Conservation (phyloP, 2,888 invertebrate species). For the Esperia sulphurella region DNA sequence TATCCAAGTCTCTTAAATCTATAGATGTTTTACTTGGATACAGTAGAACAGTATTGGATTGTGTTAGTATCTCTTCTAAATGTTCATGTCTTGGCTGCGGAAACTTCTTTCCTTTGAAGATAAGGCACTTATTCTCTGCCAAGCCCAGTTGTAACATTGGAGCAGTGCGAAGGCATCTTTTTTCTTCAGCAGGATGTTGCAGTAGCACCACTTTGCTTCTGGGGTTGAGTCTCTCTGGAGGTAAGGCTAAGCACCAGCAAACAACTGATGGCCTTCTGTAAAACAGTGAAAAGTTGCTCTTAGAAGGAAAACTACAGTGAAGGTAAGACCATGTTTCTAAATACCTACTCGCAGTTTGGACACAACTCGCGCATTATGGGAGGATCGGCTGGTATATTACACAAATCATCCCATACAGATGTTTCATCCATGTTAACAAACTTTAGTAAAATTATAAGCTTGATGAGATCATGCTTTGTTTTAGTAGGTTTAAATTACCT, state of each 20-base stretch:
- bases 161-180: slow-evolving; percentile 92
- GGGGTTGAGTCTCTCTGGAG: slow-evolving; percentile 83
- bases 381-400: slow-evolving; percentile 87
- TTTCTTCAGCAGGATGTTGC: slow-evolving; percentile 96
- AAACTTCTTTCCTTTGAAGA: slow-evolving; percentile 91
- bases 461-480: too few relatives aligned
- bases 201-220: slow-evolving; percentile 87
- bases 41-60: slow-evolving; percentile 85
- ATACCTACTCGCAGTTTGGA: slow-evolving; percentile 84
- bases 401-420: slow-evolving; percentile 84
- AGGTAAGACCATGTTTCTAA: not conserved
- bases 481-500: too few relatives aligned
- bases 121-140: slow-evolving; percentile 85
- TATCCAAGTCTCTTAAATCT: slow-evolving; percentile 78
- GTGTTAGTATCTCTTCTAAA: slow-evolving; percentile 82
- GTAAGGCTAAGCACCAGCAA: slow-evolving; percentile 94
- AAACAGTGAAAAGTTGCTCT: not conserved
- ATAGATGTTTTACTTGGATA: slow-evolving; percentile 89
- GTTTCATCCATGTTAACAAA: slow-evolving; percentile 47
- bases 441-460: too few relatives aligned
- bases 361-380: slow-evolving; percentile 86
- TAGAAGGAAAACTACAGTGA: not conserved
- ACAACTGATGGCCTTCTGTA: slow-evolving; percentile 88
- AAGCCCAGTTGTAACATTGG: slow-evolving; percentile 92
- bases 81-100: slow-evolving; percentile 83